Evolutionary conservation across 2,888 invertebrate genomes (phyloP).

Genomic region (Orchesella flavescens): DNA sequence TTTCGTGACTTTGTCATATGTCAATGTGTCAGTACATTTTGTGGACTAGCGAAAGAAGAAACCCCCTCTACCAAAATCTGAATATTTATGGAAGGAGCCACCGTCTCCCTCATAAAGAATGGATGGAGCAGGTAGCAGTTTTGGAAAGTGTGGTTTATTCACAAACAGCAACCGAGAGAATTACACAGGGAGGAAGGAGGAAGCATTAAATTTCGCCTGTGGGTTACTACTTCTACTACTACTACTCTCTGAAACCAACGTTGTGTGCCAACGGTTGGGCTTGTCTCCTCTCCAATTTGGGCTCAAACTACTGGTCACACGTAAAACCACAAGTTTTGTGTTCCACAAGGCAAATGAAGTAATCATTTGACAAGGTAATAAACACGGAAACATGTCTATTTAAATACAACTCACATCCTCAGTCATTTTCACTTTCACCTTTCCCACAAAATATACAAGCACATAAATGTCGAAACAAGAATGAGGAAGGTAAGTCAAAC

Average conservation of each 20-base stretch:
- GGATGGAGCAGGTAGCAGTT: constrained; percentile 47
- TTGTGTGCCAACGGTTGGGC: background rate
- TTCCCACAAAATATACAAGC: background rate
- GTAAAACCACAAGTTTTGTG: constrained; percentile 51
- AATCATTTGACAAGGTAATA: constrained; percentile 61
- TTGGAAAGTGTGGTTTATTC: constrained; percentile 48
- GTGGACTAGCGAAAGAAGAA: background rate
- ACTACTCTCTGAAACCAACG: constrained; percentile 8
- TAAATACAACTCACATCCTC: constrained; percentile 8
- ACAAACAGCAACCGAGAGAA: constrained; percentile 10
- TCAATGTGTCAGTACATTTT: constrained; percentile 49
- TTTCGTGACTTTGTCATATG: constrained; percentile 56
- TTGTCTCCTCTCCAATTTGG: constrained; percentile 14
- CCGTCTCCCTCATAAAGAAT: constrained; percentile 51
- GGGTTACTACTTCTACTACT: constrained; percentile 21
- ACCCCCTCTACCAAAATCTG: no score
- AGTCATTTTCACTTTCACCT: constrained; percentile 5
- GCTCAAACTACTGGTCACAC: constrained; percentile 13
- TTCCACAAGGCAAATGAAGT: constrained; percentile 56
- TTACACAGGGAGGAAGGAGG: constrained; percentile 40
- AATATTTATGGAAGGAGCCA: constrained; percentile 16
- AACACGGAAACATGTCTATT: constrained; percentile 51
- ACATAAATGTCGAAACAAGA: no score
- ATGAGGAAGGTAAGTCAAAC: no score
- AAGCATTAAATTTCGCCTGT: constrained; percentile 58